Conservation (phyloP, 2,797 vertebrate species). For the Diglossa cyanea region DNA sequence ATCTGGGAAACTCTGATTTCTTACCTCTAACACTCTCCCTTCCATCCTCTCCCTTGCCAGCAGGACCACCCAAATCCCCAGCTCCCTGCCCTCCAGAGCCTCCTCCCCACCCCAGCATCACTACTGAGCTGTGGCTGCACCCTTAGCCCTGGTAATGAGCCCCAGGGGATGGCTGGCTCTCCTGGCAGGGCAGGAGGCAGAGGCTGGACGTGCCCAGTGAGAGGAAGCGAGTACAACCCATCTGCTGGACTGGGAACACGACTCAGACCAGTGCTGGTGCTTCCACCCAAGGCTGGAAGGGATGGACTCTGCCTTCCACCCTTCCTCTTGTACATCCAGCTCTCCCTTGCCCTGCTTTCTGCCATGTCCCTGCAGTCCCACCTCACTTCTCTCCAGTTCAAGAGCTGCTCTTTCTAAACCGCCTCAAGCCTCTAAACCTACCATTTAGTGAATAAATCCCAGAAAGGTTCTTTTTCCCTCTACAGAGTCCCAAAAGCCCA, state of each 20-base stretch:
- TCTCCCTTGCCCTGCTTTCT: background rate
- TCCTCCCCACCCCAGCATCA: background rate
- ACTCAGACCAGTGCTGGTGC: background rate
- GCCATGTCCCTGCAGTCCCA: background rate
- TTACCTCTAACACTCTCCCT: background rate
- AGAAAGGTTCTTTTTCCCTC: background rate
- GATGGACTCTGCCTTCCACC: background rate
- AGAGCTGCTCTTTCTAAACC: background rate
- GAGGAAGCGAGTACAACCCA: background rate
- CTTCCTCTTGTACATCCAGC: background rate
- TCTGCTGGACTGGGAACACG: background rate
- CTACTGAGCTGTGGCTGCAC: background rate
- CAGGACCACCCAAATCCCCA: background rate
- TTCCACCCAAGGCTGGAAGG: background rate
- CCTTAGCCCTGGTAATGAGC: background rate
- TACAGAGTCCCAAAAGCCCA: background rate
- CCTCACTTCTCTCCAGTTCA: background rate
- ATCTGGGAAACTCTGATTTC: background rate
- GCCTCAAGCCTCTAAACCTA: background rate
- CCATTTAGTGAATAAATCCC: background rate
- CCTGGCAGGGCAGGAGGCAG: background rate
- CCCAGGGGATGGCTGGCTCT: background rate
- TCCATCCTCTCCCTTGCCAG: background rate
- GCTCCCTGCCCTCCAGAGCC: background rate
- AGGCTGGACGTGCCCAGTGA: fast-evolving